Evolutionary conservation across 2,113 vertebrate species (phyloP), one percentile per base, ranked within the genome.

Genomic region (Columba janthina): DNA sequence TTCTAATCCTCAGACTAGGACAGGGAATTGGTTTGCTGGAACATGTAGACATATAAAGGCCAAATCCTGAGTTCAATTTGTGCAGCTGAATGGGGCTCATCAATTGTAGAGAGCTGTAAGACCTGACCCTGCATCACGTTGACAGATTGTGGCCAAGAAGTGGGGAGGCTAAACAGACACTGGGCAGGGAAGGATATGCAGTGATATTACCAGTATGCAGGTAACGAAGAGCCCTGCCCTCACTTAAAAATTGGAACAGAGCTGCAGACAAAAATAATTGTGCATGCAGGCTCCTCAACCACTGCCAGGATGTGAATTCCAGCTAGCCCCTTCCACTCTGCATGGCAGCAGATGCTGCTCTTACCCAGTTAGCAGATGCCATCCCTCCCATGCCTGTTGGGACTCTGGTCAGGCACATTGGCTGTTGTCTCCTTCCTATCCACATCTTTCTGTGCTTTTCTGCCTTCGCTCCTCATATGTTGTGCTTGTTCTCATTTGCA

Each of bases 231-330:
- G 10, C 50, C 58, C 36, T 61, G 36, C 22, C 4, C 17, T 81
- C 46, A 14, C 20, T 12, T 36, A 14, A 20, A 61, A 80, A 58
- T 8, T 76, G 62, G 20, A 85, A 85, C 20, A 48, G 22, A 87
- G 20, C 70, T 78, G 26, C 21, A 38, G 62, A 72, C 11, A 32
- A 89, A 53, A 15, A 20, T 19, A 60, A 36, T 42, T 20, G 14
- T 10, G 32, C 9, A 58, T 50, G 11, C 53, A 56, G 54, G 22
- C 11, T 70, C 32, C 14, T 66, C 24, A 65, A 0, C 15, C 53
- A 56, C 29, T 11, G 2, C 4, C 2, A 5, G 32, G 26, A 19
- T 0, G 0, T 10, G 51, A 66, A 44, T 53, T 84, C 51, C 18
- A 50, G 46, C 24, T 50, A 1, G 3, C 10, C 7, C 6, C 15